A percentile compares a stretch with the other conserved stretches of the same genome.
Conservation (phyloP, 2,113 vertebrate genomes). For the Notechis scutatus region DNA sequence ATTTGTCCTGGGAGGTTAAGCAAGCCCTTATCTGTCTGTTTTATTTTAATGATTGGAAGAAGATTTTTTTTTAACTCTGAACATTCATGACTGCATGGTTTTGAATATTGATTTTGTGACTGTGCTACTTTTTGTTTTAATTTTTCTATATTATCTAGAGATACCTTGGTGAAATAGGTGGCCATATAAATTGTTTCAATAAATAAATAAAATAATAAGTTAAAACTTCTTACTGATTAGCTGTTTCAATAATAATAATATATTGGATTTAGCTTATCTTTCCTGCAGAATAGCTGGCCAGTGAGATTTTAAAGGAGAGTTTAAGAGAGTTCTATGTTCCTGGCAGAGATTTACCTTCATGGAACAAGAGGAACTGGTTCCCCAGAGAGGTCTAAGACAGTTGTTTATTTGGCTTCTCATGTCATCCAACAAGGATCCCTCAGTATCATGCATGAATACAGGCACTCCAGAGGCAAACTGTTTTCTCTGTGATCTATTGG, state of each 20-base stretch:
- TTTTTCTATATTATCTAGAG: neutral
- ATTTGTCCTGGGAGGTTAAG: neutral
- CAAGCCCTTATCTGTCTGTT: neutral
- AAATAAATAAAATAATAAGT: neutral
- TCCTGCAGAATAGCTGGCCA: neutral
- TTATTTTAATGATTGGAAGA: neutral
- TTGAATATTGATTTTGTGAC: neutral
- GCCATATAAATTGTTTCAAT: neutral
- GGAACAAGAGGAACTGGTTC: neutral
- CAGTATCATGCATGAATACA: neutral
- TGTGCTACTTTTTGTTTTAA: neutral
- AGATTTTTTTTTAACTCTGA: neutral
- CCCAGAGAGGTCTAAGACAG: neutral
- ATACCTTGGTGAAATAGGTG: neutral
- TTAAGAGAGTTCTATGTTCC: neutral
- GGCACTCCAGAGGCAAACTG: neutral
- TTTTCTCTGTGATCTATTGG: neutral
- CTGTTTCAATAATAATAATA: neutral
- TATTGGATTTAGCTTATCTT: neutral
- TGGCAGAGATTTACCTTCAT: neutral
- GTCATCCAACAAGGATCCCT: neutral
- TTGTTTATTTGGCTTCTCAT: neutral
- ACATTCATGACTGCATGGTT: neutral
- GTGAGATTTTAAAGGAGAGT: neutral
- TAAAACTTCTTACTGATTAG: neutral